Evolutionary conservation across 2,888 invertebrate genomes (phyloP), one percentile per base, ranked within the genome.

Genomic region (Pterostichus madidus): DNA sequence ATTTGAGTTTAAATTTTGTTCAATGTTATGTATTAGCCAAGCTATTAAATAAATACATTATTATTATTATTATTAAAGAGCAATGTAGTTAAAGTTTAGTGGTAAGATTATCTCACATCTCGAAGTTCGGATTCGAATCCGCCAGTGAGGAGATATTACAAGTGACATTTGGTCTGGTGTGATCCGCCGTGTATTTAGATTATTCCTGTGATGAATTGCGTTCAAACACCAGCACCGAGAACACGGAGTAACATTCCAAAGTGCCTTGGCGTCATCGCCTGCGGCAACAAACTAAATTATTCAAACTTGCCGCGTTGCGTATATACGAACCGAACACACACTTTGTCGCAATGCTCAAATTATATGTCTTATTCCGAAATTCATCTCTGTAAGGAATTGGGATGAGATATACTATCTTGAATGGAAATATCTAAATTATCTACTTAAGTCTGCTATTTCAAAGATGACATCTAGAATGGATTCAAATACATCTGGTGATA

Each of bases 121-220:
- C 2, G 24, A 24, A 39, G 39, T 39, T 39, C 39, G 1, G 39
- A 39, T 39, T 8, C 8, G 39, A 39, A 39, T 39, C 39, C 39
- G 52, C 1, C 52, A 13, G 52, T 39, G 39, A 1, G 39, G 39
- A n/a, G n/a, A n/a, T 11, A 46, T 2, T 39, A 39, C 39, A 39
- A 3, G 17, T 64, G 64, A 64, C 64, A 64, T 64, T 64, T 64
- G 35, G 13, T n/a, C 64, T 5, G 13, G 32, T 32, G 64, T 64
- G 32, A 64, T 64, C 35, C 32, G n/a, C n/a, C 17, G 32, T 13
- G 64, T 64, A 64, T 64, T 64, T 64, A 35, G 64, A 64, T 64
- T 64, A 64, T 35, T 64, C 64, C 35, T 64, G 64, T 35, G 64
- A 64, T 64, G 64, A 64, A 64, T 64, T 56, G 13, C 32, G 32